phyloP scores from a whole-genome alignment of 2,797 vertebrate genomes.

The Hydrolagus colliei region DNA sequence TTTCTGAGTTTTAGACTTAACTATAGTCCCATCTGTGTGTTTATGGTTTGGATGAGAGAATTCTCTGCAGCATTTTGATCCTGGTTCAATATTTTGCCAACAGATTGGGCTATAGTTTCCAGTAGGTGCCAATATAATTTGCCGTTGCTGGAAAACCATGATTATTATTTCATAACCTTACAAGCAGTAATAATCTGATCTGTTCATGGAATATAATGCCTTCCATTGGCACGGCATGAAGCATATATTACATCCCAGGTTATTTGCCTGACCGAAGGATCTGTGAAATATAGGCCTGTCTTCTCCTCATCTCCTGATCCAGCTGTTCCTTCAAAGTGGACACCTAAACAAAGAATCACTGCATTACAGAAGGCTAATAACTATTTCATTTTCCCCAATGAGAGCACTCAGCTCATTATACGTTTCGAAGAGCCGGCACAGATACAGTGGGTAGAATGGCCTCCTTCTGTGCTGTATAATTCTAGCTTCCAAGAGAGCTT shows the following conservation, averaged over 20 bases:
- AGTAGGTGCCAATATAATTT: background rate
- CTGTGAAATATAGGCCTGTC: constrained; percentile 50
- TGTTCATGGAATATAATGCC: background rate
- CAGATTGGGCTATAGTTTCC: background rate
- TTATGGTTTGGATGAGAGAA: background rate
- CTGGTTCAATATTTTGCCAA: background rate
- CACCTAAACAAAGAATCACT: constrained; percentile 47
- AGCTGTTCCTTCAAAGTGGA: constrained; percentile 61
- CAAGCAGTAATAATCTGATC: background rate
- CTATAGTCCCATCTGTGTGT: background rate
- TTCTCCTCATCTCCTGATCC: constrained; percentile 53
- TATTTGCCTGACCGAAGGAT: constrained; percentile 48
- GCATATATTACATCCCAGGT: background rate
- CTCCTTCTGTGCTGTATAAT: too few species aligned
- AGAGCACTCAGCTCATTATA: too few species aligned
- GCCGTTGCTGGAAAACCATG: background rate
- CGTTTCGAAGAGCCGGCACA: too few species aligned
- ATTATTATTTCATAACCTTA: background rate
- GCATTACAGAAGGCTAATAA: too few species aligned
- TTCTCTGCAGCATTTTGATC: background rate
- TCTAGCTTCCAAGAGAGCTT: too few species aligned
- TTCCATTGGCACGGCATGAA: background rate
- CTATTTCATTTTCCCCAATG: too few species aligned
- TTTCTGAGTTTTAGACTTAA: background rate
- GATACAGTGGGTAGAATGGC: too few species aligned